Base-by-base conservation (phyloP, 2,888 invertebrate genomes). In the Andrena trimmerana region DNA sequence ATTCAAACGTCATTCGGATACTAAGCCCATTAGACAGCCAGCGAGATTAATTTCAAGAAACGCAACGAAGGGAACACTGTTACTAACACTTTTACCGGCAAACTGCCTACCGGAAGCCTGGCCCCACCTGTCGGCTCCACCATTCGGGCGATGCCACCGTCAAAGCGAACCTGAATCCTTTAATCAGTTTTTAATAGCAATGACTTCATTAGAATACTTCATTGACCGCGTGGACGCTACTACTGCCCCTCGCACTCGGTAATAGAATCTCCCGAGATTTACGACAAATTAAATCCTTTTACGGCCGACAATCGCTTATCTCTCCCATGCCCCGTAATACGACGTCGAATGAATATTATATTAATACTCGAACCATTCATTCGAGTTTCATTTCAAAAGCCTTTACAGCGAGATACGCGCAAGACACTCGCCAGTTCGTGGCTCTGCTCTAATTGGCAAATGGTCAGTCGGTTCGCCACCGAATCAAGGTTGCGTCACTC, bases 251-350 rank as follows among this genome's bases (percentile, higher is more conserved):
- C 20, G 31, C 31, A 20, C 8, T 2, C 24, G 57, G 20, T 48
- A 59, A 59, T 50, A 16, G 10, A 33, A 27, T 27, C 8, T 24
- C 24, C 8, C 20, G 1, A 16, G 42, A 20, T 77, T 77, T 77
- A 74, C 33, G 57, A 59, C 48, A n/a, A 65, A 77, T 77, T 59
- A 77, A 77, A 75, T 57, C 52, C 33, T 16, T 78, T 65, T 75
- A 65, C n/a, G 33, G 33, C 36, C 54, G 31, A 20, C 27, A 65
- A 59, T 31, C 42, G 57, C 57, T n/a, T 33, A 20, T 62, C n/a
- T 33, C 27, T 8, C 10, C 54, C 24, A 0, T 57, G 7, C 36
- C 52, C 16, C 16, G 6, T 31, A 24, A 0, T 57, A 4, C 67
- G 36, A 27, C 33, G 33, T 68, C 13, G 29, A 60, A 60, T 20